These are phyloP conservation scores for Asteroscopus sphinx DNA, from an alignment of 2,888 invertebrate species.

Conservation along the genomic window DNA sequence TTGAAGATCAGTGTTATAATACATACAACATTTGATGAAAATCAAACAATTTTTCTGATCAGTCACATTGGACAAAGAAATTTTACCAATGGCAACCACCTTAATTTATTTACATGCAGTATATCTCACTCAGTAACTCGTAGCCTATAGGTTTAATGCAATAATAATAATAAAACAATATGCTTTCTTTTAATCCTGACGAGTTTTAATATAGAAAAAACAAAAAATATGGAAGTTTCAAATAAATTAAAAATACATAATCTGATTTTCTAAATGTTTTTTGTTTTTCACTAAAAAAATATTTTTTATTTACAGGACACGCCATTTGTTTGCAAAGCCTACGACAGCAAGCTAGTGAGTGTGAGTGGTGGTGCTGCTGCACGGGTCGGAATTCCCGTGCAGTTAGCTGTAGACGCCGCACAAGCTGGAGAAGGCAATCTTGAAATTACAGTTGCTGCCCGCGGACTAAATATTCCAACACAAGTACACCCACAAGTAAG, in stretches of 20 bases:
- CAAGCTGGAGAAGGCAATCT: slow-evolving; percentile 99
- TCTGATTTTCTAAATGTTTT: background rate
- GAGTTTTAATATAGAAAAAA: too few relatives aligned
- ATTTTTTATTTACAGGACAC: slow-evolving; percentile 90
- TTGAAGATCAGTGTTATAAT: too few relatives aligned
- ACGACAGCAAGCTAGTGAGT: slow-evolving; percentile 96
- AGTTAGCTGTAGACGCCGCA: slow-evolving; percentile 98
- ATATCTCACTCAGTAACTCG: too few relatives aligned
- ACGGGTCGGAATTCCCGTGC: slow-evolving; percentile 96
- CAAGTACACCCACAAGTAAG: slow-evolving; percentile 97
- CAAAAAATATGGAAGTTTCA: too few relatives aligned
- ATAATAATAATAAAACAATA: background rate
- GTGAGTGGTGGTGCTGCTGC: slow-evolving; percentile 94
- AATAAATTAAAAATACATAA: background rate
- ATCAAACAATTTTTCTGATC: too few relatives aligned
- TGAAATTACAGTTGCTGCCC: slow-evolving; percentile 98
- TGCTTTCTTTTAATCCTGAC: too few relatives aligned
- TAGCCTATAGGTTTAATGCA: too few relatives aligned
- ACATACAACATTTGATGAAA: too few relatives aligned
- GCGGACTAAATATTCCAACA: slow-evolving; percentile 97
- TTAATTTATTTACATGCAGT: background rate
- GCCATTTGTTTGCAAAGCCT: slow-evolving; percentile 97
- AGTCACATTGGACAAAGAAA: too few relatives aligned
- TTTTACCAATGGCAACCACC: too few relatives aligned
- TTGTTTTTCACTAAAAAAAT: background rate